Conservation (phyloP, 2,888 invertebrate genomes). For the Drosophila ochracea region DNA sequence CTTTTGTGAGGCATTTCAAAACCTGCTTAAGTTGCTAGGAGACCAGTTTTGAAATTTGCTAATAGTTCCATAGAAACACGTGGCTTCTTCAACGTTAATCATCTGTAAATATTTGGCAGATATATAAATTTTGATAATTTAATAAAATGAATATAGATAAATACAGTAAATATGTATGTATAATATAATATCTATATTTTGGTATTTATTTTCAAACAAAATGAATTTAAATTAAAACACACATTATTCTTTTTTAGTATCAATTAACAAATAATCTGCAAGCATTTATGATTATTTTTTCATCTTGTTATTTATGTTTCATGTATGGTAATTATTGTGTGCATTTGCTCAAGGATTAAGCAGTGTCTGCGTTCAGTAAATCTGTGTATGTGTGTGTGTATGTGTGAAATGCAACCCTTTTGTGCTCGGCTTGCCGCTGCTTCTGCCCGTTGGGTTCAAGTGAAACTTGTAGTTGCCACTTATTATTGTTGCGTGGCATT, state of each 20-base stretch:
- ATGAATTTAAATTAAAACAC: not conserved
- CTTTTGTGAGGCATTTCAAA: constrained; percentile 46
- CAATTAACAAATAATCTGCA: not conserved
- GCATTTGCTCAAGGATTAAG: constrained; percentile 7
- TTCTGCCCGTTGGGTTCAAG: constrained; percentile 24
- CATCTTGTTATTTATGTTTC: not conserved
- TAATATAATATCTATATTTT: no score
- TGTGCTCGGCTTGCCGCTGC: not conserved
- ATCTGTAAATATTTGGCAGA: not conserved
- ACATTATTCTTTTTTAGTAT: not conserved
- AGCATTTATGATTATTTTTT: not conserved
- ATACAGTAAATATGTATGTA: not conserved
- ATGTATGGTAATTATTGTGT: not conserved
- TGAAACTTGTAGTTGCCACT: constrained; percentile 22
- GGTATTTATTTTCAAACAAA: not conserved
- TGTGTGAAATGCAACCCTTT: constrained; percentile 24
- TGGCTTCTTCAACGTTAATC: constrained; percentile 6
- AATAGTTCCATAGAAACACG: constrained; percentile 23
- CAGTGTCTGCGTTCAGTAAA: not conserved
- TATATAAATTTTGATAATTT: not conserved
- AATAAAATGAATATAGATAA: not conserved
- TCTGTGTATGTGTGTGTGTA: constrained; percentile 8
- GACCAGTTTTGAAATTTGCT: constrained; percentile 26
- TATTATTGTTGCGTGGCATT: constrained; percentile 16
- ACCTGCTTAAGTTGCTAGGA: constrained; percentile 4